Conservation (phyloP, 1,140 invertebrate species). For the Bombus pyrosoma region DNA sequence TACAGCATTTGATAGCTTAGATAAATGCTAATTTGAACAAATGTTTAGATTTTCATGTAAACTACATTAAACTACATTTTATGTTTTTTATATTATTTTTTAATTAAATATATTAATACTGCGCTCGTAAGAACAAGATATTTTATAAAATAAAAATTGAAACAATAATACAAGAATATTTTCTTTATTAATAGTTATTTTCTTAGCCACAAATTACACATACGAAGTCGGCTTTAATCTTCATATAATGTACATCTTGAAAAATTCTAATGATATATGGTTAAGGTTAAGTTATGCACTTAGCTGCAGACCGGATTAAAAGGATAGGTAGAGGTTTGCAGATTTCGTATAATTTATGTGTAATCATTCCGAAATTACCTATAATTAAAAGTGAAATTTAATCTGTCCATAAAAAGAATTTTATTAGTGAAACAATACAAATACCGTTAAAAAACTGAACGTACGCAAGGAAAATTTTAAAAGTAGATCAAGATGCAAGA, state of each 20-base stretch:
- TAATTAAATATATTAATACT: not conserved
- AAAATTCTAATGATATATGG: constrained; percentile 1
- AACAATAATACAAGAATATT: not conserved
- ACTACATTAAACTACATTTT: not conserved
- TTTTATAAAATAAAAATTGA: not conserved
- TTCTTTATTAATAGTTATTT: not conserved
- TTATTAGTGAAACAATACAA: not conserved
- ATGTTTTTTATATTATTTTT: not conserved
- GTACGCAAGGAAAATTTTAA: constrained; percentile 14
- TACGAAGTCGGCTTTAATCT: not conserved
- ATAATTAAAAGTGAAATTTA: not conserved
- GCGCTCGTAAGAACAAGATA: not conserved
- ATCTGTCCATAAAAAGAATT: constrained; percentile 3
- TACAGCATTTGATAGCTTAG: no score
- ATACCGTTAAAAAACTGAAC: constrained; percentile 45
- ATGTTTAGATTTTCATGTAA: not conserved
- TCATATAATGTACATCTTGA: not conserved
- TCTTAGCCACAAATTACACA: not conserved
- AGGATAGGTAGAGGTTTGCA: not conserved
- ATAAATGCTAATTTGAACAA: no score
- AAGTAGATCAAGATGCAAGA: constrained; percentile 76
- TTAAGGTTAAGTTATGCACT: constrained; percentile 24
- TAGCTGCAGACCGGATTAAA: constrained; percentile 35
- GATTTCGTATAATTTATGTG: constrained; percentile 34
- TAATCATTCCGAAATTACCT: not conserved